phyloP scores from a whole-genome alignment of 2,797 vertebrate genomes.

The Xenentodon cancila region DNA sequence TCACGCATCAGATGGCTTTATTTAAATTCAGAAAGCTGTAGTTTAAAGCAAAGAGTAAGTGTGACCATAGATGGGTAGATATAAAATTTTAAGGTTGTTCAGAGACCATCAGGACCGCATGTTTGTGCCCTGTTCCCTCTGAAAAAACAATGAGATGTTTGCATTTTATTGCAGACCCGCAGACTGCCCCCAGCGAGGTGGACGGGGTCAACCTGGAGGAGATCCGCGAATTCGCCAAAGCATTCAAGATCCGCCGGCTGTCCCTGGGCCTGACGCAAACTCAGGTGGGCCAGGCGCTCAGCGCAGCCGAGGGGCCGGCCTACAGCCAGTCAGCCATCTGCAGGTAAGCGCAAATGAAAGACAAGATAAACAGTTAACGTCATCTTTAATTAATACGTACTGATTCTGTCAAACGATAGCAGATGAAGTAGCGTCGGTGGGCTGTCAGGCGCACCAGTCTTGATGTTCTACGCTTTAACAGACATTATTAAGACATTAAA shows the following conservation, averaged over 20 bases:
- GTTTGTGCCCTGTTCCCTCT: constrained; percentile 55
- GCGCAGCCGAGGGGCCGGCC: constrained; percentile 96
- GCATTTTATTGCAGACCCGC: constrained; percentile 87
- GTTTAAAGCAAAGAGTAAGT: constrained; percentile 46
- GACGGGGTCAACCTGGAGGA: constrained; percentile 99
- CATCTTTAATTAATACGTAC: constrained; percentile 12
- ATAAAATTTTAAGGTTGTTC: constrained; percentile 31
- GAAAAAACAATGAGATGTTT: constrained; percentile 67
- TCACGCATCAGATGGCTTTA: constrained; percentile 50
- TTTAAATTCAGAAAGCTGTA: constrained; percentile 36
- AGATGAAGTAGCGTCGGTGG: constrained; percentile 33
- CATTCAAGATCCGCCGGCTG: constrained; percentile 99
- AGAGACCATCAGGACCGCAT: constrained; percentile 39
- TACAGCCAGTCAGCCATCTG: constrained; percentile 99
- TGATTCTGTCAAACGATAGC: constrained; percentile 49
- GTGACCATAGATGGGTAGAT: constrained; percentile 48
- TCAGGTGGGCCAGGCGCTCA: constrained; percentile 99
- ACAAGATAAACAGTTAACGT: neutral
- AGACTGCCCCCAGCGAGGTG: constrained; percentile 95
- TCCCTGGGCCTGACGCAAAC: constrained; percentile 99
- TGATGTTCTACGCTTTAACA: constrained; percentile 57
- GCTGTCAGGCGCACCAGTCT: constrained; percentile 59
- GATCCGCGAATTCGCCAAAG: constrained; percentile 99
- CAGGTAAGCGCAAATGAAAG: constrained; percentile 86
- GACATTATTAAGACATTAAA: constrained; percentile 75